A percentile compares a stretch with the other conserved stretches of the same genome.
These are phyloP conservation scores for Rhynchomys soricoides DNA, from an alignment of 2,113 vertebrate genomes.

Conservation along the genomic window DNA sequence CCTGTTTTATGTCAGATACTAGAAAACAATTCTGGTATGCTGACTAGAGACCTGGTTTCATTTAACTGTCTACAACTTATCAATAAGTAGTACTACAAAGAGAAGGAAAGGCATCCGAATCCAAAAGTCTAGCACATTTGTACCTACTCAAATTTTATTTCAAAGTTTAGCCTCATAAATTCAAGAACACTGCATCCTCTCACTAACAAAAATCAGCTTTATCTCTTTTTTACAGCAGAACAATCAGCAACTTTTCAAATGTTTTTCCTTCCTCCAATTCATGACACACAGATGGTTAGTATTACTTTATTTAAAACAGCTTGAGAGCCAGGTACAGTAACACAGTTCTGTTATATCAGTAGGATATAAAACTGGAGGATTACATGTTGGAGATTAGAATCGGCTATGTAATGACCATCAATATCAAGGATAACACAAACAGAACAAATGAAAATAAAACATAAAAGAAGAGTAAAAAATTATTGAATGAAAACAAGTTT, in stretches of 20 bases:
- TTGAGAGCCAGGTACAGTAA: not conserved
- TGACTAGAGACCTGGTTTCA: not conserved
- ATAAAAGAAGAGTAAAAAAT: not conserved
- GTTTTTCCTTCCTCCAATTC: not conserved
- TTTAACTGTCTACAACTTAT: not conserved
- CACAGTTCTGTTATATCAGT: not conserved
- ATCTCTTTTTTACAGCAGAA: not conserved
- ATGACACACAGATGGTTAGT: not conserved
- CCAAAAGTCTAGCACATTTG: not conserved
- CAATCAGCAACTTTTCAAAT: not conserved
- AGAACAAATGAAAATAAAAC: not conserved
- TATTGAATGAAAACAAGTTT: not conserved
- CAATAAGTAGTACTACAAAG: not conserved
- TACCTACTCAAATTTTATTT: not conserved
- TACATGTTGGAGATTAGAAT: not conserved
- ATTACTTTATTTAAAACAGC: not conserved
- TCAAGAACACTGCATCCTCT: not conserved
- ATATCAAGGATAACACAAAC: not conserved
- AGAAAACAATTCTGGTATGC: not conserved
- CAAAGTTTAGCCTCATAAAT: not conserved
- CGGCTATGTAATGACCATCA: not conserved
- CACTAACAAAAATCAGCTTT: not conserved
- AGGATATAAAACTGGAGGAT: not conserved
- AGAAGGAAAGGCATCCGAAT: not conserved
- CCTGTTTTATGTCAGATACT: not conserved